Conservation (phyloP, 2,888 invertebrate species). For the Buathra laborator region DNA sequence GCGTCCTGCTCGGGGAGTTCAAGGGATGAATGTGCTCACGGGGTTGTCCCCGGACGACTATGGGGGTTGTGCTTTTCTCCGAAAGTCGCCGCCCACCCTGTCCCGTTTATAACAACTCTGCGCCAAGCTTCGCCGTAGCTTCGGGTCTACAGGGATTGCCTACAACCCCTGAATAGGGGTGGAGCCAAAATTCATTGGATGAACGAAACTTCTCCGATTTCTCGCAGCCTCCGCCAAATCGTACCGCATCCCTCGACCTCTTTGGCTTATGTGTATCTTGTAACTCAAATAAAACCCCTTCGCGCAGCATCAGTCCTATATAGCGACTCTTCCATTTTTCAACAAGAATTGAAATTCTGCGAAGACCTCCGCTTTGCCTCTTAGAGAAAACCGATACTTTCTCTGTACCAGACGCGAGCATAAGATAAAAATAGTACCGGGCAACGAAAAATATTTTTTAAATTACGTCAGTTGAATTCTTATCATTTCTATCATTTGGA, state of each 20-base stretch:
- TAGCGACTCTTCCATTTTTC: conserved; percentile 31
- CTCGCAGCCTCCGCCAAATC: conserved; percentile 53
- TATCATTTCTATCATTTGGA: too few relatives aligned
- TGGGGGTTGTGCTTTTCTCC: conserved; percentile 76
- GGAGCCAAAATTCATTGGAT: conserved; percentile 73
- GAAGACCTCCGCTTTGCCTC: neutral
- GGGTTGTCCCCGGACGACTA: conserved; percentile 22
- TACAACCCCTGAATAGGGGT: conserved; percentile 76
- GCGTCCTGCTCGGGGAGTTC: conserved; percentile 44
- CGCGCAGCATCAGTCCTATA: neutral
- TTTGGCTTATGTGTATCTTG: conserved; percentile 2
- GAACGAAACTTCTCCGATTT: conserved; percentile 47
- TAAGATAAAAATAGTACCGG: too few relatives aligned
- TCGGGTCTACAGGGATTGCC: conserved; percentile 69
- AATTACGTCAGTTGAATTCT: too few relatives aligned
- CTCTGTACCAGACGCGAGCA: too few relatives aligned
- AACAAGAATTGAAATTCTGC: conserved; percentile 37
- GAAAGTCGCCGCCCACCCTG: conserved; percentile 79
- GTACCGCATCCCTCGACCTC: conserved; percentile 42
- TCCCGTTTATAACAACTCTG: conserved; percentile 76
- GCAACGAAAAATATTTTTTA: too few relatives aligned
- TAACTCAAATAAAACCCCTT: conserved; percentile 7
- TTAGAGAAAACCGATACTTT: neutral
- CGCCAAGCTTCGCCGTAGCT: conserved; percentile 67
- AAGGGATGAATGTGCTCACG: conserved; percentile 7